Evolutionary conservation across 35 echinoderm and acorn worm species (phyloP), one percentile per base, ranked within the genome.

Genomic region (Hemicentrotus pulcherrimus): DNA sequence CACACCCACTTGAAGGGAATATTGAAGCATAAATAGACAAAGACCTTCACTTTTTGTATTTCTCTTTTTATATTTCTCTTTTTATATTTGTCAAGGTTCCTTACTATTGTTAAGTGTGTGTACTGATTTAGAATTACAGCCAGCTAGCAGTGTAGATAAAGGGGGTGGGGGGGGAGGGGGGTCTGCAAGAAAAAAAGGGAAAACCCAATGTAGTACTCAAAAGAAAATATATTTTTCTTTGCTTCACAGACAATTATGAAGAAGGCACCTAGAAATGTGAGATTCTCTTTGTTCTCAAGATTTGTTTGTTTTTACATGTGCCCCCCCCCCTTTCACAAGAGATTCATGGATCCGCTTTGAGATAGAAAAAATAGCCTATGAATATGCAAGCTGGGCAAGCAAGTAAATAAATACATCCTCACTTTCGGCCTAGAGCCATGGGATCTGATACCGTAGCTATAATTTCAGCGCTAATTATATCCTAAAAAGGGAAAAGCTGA

Each of bases 401-500:
- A 78, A 30, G 65, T 78, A 78, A 78, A 78, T 78, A 8, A 22
- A 78, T 78, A 78, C 65, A 6, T 78, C 65, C 65, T 28, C 24
- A n/a, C 65, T 78, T 4, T 8, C 19, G 4, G 65, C 65, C 65
- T 18, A 78, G 19, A 78, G 65, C 65, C 5, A 78, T 24, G 65
- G 24, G 65, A 78, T 78, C 65, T 78, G 22, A 22, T 28, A 78
- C 65, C 7, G 9, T 6, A n/a, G 65, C 65, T 78, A 4, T 78
- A 78, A 78, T 78, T 78, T 78, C 65, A 78, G 65, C 65, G 19
- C 65, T 78, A 78, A 78, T 78, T 78, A 78, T 78, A n/a, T 78
- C 65, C 65, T 8, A 78, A 28, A 19, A 78, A 90, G 88, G 88
- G 88, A 47, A 90, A 90, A 90, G 8, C 32, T 35, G 32, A 90